Percentiles rank a stretch among this genome's conserved stretches.
These are phyloP conservation scores for Rhombomys opimus DNA, from an alignment of 2,113 vertebrate genomes.

Conservation along the genomic window DNA sequence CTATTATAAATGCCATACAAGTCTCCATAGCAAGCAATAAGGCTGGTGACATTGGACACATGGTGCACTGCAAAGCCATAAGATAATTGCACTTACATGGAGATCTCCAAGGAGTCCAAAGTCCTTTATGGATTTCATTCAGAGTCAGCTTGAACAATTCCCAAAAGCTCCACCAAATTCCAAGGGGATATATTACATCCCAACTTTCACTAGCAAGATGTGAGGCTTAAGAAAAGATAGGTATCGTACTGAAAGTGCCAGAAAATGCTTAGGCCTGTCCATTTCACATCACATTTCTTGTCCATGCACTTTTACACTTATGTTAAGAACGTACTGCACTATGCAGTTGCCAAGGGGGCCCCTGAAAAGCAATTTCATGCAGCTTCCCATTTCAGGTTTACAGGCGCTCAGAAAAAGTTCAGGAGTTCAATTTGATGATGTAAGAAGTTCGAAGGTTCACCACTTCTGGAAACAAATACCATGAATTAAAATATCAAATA, in stretches of 20 bases:
- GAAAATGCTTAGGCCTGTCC: slow-evolving; percentile 23
- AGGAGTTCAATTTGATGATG: slow-evolving; percentile 74
- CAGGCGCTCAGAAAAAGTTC: slow-evolving; percentile 67
- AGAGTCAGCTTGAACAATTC: slow-evolving; percentile 10
- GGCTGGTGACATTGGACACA: slow-evolving; percentile 70
- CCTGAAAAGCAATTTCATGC: slow-evolving; percentile 64
- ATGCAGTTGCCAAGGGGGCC: not conserved
- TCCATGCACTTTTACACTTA: not conserved
- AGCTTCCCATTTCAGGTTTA: slow-evolving; percentile 71
- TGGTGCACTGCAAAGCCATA: slow-evolving; percentile 51
- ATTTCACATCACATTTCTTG: not conserved
- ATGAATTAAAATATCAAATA: slow-evolving; percentile 46
- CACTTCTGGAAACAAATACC: not conserved
- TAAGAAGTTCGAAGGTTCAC: slow-evolving; percentile 70
- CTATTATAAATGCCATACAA: slow-evolving; percentile 66
- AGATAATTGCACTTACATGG: slow-evolving; percentile 73
- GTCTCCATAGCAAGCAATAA: slow-evolving; percentile 32
- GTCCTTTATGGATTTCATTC: slow-evolving; percentile 41
- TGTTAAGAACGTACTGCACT: not conserved
- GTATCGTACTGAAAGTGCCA: not conserved
- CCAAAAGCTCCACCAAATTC: slow-evolving; percentile 55
- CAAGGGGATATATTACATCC: slow-evolving; percentile 40
- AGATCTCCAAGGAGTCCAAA: slow-evolving; percentile 61
- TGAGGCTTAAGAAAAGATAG: not conserved
- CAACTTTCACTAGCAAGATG: slow-evolving; percentile 15